Evolutionary conservation across 2,797 vertebrate genomes (phyloP), one percentile per base, ranked within the genome.

Genomic region (Nasua narica): DNA sequence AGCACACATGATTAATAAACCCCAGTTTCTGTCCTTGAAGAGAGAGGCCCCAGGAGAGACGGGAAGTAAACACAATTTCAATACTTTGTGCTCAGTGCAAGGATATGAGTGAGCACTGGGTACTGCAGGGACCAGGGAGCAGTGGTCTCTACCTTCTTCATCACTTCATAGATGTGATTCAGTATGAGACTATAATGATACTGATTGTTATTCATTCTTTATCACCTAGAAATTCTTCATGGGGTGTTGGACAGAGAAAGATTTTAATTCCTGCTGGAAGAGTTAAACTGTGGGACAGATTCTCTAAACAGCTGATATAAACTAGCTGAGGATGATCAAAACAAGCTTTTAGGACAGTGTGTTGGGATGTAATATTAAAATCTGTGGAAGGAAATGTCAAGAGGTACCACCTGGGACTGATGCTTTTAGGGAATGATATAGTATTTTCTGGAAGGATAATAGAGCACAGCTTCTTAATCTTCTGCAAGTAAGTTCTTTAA

Each of bases 11-110:
- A 81, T 77, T 81, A 89, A 65, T 85, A 93, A 95, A 40, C 29
- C 58, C 82, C 13, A 48, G 43, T 65, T 35, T 85, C 70, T 82
- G 81, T 84, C 76, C 72, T 90, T 43, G 78, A 91, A 92, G 86
- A 82, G 18, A 92, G 23, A 50, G 77, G 40, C 27, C 35, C 60
- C 78, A 29, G 58, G 37, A 94, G 67, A 91, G 77, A 52, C 14
- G 87, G 95, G 70, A 93, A 91, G 88, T 74, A 86, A 88, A 92
- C 40, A 58, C n/a, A 27, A 52, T 58, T 87, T 91, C 48, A 43
- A 18, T 29, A 27, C 10, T 43, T 46, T 1, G 1, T 8, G 74
- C 85, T 40, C 40, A 48, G 54, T 11, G 46, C 46, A 60, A 60
- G 37, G 74, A 21, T 50, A 4, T 1, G 58, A 40, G 29, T 14